Base-by-base conservation (phyloP, 2,113 vertebrate species). In the Camelus bactrianus region DNA sequence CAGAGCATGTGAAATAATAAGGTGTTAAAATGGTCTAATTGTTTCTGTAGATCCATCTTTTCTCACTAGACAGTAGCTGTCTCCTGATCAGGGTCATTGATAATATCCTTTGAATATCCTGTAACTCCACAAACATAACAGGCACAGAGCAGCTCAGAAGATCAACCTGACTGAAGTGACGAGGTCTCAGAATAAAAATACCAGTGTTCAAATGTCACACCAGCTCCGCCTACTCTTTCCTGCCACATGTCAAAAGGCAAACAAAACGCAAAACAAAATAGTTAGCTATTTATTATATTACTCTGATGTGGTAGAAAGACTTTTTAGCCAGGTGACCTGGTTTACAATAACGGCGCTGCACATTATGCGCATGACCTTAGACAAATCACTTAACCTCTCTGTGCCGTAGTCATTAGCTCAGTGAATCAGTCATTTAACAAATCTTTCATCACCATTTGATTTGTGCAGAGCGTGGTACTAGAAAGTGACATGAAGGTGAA, bases 371-470 rank as follows among this genome's bases (percentile, higher is more conserved):
- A 30, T 75, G 65, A 85, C 10, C 38, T 72, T 60, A 14, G 32
- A 52, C 19, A 93, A 85, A 52, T 72, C 17, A 52, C 14, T 89
- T 79, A 80, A 62, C 48, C 11, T 65, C 54, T 73, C 56, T 19
- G 10, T 38, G 35, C 64, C 56, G 38, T 0, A 89, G 70, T 48
- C 60, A 50, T 83, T 46, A 85, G 35, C 35, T 24, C n/a, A 46
- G 5, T 54, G 28, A 77, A n/a, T 38, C 10, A 17, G 48, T 80
- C 56, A 73, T 8, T 73, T 80, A 86, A 67, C 26, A 84, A 28
- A 73, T 54, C 48, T 94, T 89, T 80, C 50, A 73, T 46, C 75
- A 38, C 50, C 30, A n/a, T 90, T 93, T 95, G 84, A 90, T 75
- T 67, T 93, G 5, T 46, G 10, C 20, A 50, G 26, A 60, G 32